Conservation (phyloP, 2,888 invertebrate species). For the Netelia inedita region DNA sequence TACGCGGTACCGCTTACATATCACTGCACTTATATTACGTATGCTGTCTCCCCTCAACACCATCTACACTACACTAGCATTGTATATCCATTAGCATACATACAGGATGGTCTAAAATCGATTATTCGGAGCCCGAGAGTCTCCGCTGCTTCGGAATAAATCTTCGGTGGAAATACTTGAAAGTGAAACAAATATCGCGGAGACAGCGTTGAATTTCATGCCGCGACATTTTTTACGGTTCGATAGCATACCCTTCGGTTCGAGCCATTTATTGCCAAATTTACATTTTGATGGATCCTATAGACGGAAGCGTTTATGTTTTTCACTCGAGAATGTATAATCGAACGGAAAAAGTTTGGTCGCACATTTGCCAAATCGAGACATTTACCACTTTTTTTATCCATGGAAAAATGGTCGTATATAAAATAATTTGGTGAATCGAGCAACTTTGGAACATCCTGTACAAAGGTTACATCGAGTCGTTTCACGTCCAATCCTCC, state of each 20-base stretch:
- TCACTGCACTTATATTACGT: conserved; percentile 26
- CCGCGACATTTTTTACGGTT: neutral
- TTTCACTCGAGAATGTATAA: too few relatives aligned
- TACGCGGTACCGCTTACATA: conserved; percentile 13
- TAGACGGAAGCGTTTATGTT: neutral
- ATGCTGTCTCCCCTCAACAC: neutral
- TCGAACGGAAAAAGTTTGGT: neutral
- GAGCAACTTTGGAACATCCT: neutral
- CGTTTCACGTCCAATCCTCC: neutral
- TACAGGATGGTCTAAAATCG: conserved; percentile 1
- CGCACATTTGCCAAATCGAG: neutral
- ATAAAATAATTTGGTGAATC: neutral
- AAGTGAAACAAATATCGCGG: neutral
- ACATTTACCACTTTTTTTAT: neutral
- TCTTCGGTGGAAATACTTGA: neutral
- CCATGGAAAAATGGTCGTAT: neutral
- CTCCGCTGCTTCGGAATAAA: neutral
- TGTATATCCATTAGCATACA: conserved; percentile 2
- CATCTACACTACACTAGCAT: neutral
- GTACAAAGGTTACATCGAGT: too few relatives aligned
- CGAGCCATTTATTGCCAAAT: neutral
- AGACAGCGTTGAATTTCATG: neutral
- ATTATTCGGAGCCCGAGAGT: neutral
- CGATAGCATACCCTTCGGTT: neutral
- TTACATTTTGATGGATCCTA: neutral